Evolutionary conservation across 2,888 invertebrate species (phyloP).

Genomic region (Ophioninae sp.): DNA sequence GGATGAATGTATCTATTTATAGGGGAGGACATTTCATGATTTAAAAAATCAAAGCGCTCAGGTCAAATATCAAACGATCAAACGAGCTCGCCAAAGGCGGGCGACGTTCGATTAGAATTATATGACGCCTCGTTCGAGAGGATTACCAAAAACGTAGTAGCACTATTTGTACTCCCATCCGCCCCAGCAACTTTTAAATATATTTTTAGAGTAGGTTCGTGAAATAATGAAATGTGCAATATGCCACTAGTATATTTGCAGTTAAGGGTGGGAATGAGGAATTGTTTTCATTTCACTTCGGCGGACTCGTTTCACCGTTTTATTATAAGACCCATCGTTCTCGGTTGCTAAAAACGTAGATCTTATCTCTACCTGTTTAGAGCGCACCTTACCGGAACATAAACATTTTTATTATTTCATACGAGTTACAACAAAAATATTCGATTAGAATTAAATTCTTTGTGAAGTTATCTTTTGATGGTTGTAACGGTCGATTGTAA

Average conservation of each 20-base stretch:
- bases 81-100: no score
- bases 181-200: not conserved
- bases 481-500: not conserved
- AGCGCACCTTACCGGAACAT: not conserved
- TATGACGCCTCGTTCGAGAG: not conserved
- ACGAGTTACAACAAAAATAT: not conserved
- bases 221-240: not conserved
- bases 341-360: slow-evolving; percentile 1
- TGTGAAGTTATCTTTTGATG: not conserved
- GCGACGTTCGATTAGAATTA: no score
- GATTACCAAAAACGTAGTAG: not conserved
- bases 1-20: no score
- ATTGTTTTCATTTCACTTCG: not conserved
- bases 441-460: not conserved
- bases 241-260: not conserved
- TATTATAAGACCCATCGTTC: slow-evolving; percentile 1
- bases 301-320: slow-evolving; percentile 3
- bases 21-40: no score
- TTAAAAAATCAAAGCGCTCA: no score
- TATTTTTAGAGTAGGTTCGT: not conserved
- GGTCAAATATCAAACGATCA: no score
- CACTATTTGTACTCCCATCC: not conserved
- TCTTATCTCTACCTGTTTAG: no score
- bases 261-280: not conserved
- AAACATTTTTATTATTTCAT: not conserved